Conservation (phyloP, 2,888 invertebrate genomes). For the Lithodes maja region DNA sequence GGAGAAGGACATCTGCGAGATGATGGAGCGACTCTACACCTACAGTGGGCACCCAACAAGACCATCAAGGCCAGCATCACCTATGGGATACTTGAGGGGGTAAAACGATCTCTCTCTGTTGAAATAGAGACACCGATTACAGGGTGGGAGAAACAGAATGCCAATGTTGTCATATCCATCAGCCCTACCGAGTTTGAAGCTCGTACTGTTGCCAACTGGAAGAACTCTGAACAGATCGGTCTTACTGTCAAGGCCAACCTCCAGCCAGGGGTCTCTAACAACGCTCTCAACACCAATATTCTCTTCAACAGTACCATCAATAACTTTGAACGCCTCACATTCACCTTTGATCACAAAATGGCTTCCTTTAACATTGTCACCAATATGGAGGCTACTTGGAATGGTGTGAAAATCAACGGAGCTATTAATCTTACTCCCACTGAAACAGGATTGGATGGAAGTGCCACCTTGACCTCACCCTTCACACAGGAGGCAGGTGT, state of each 20-base stretch:
- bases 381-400: conserved; percentile 52
- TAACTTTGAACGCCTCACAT: conserved; percentile 36
- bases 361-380: conserved; percentile 35
- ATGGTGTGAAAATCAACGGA: conserved; percentile 47
- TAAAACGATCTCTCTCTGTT: conserved; percentile 29
- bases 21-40: background rate
- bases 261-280: conserved; percentile 11
- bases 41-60: conserved; percentile 15
- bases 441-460: conserved; percentile 36
- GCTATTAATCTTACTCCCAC: conserved; percentile 38
- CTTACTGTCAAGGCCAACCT: conserved; percentile 31
- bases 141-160: conserved; percentile 61
- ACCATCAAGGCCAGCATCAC: background rate
- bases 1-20: background rate
- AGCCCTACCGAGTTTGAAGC: conserved; percentile 16
- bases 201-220: conserved; percentile 47
- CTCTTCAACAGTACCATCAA: conserved; percentile 44
- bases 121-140: conserved; percentile 52
- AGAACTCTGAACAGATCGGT: conserved; percentile 46
- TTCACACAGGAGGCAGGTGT: conserved; percentile 42
- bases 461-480: conserved; percentile 50
- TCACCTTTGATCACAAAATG: conserved; percentile 49
- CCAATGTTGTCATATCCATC: conserved; percentile 26
- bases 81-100: background rate
- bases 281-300: conserved; percentile 28